Percentiles rank a stretch among this genome's conserved stretches.
Conservation (phyloP, 2,888 invertebrate species). For the Oasisia sp. region DNA sequence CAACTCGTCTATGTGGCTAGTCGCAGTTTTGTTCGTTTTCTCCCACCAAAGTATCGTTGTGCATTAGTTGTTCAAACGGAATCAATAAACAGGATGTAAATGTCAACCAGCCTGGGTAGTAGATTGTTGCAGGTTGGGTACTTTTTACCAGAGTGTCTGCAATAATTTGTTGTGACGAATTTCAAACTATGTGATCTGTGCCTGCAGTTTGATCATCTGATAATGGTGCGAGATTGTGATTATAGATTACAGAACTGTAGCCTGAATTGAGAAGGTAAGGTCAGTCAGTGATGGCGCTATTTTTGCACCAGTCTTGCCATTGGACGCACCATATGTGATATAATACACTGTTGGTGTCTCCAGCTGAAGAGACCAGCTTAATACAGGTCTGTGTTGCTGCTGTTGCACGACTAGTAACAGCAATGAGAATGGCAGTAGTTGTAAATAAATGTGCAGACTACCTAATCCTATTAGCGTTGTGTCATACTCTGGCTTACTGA, state of each 20-base stretch:
- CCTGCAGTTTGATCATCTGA: background rate
- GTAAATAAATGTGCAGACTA: background rate
- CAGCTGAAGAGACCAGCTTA: background rate
- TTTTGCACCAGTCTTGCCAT: background rate
- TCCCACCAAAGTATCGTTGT: background rate
- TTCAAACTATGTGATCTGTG: too few relatives aligned
- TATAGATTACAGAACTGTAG: background rate
- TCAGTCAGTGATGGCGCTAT: background rate
- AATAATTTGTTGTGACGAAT: background rate
- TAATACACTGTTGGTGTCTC: background rate
- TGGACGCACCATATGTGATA: background rate
- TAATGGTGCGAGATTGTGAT: background rate
- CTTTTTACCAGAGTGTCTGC: background rate
- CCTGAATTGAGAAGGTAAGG: background rate
- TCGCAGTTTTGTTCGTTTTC: background rate
- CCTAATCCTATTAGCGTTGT: background rate
- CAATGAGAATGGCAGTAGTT: background rate
- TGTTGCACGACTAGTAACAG: background rate
- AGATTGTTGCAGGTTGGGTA: background rate
- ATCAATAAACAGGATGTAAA: background rate
- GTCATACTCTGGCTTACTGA: background rate
- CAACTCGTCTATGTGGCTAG: background rate
- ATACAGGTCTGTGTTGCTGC: background rate
- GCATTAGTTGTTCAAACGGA: background rate
- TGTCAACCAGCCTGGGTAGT: background rate